Evolutionary conservation across 2,797 vertebrate species (phyloP), one percentile per base, ranked within the genome.

Genomic region (Gorsachius magnificus): DNA sequence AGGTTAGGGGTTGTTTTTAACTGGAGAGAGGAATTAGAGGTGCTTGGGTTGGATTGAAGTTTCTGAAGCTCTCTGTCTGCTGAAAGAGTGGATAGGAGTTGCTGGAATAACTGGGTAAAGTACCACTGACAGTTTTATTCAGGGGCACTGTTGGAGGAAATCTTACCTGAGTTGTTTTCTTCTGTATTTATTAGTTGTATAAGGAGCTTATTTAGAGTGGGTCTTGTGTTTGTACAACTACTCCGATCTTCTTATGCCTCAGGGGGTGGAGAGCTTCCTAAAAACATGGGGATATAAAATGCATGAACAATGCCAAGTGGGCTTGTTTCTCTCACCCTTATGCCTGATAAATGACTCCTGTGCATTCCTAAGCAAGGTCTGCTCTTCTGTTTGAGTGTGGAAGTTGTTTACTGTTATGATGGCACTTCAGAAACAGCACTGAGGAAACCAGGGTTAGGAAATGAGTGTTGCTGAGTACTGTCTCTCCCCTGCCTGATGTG

Each of bases 301-400:
- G 2, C 0, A 0, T 35, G 20, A 54, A 24, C 10, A 20, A 38
- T 43, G 10, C 9, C 21, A 54, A n/a, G n/a, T 2, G 22, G 17
- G 2, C 25, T 28, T 28, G 7, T 45, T 45, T 38, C 20, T 16
- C 35, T 63, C 15, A 13, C 2, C 1, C 2, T 22, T 41, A 16
- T 64, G 5, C 11, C 15, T 54, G 16, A 4, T 41, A 24, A 45
- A 9, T 17, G 5, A 29, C 11, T 25, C 6, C 22, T 19, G 0
- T 10, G 43, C 31, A 3, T 16, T 65, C 17, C 24, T 0, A 1
- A n/a, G 8, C 0, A 0, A 8, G 6, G 18, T 24, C 24, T 41
- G 31, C 8, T 71, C 28, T 22, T 45, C 21, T 29, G 18, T 57
- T 56, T 60, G 65, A 38, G 19, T 6, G 10, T 79, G 26, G 18